phyloP scores from a whole-genome alignment of 2,888 invertebrate species.

The Glaucopsyche alexis region DNA sequence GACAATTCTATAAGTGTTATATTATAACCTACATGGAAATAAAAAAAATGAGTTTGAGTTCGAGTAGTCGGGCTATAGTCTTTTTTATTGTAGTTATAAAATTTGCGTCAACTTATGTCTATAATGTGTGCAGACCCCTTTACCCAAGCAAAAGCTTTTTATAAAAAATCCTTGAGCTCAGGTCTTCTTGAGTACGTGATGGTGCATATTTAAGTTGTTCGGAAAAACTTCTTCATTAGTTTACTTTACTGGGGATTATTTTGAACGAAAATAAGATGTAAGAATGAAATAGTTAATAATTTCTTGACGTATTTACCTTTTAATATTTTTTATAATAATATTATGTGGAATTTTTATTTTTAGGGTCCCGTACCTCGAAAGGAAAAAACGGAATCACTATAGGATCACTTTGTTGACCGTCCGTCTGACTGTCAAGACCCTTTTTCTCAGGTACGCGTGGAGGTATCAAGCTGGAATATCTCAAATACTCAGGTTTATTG shows the following conservation, averaged over 20 bases:
- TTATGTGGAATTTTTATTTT: too few relatives aligned
- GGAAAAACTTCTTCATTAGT: slow-evolving; percentile 14
- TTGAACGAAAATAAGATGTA: background rate
- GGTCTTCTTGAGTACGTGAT: background rate
- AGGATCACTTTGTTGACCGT: too few relatives aligned
- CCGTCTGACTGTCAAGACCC: too few relatives aligned
- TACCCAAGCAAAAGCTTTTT: background rate
- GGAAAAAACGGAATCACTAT: too few relatives aligned
- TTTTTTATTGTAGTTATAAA: background rate
- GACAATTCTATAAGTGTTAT: too few relatives aligned
- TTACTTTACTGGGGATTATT: background rate
- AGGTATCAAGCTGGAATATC: too few relatives aligned
- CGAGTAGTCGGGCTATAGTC: background rate
- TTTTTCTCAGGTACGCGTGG: too few relatives aligned
- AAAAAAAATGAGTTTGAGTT: too few relatives aligned
- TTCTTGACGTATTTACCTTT: background rate
- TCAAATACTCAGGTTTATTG: too few relatives aligned
- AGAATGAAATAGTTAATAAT: background rate
- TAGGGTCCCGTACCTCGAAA: too few relatives aligned
- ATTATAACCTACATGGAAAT: too few relatives aligned
- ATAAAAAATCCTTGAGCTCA: background rate
- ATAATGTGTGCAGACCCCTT: background rate
- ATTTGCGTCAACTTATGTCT: background rate
- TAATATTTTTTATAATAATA: too few relatives aligned
- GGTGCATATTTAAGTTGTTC: background rate